phyloP scores from a whole-genome alignment of 2,113 vertebrate species.

The Taurulus bubalis region DNA sequence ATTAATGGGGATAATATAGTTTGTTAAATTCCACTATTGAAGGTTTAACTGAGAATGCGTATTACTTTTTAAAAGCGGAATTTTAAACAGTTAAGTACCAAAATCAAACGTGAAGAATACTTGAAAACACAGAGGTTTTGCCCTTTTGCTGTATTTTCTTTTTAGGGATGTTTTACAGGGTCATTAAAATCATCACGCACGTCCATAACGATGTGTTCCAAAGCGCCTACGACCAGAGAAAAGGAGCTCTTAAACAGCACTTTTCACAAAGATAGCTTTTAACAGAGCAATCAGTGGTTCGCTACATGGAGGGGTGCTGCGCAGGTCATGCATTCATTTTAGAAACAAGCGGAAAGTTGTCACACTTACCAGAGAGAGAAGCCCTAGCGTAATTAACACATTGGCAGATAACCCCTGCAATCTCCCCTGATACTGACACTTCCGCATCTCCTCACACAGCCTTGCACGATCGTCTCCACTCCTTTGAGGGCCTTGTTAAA shows the following conservation, averaged over 20 bases:
- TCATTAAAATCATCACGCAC: conserved; percentile 60
- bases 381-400: conserved; percentile 74
- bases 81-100: conserved; percentile 43
- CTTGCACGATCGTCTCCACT: conserved; percentile 66
- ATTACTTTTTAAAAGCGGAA: conserved; percentile 40
- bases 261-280: conserved; percentile 73
- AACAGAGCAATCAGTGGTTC: conserved; percentile 72
- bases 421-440: conserved; percentile 68
- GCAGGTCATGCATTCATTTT: conserved; percentile 75
- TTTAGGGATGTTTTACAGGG: conserved; percentile 55
- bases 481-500: conserved; percentile 81
- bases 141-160: conserved; percentile 44
- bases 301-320: conserved; percentile 42
- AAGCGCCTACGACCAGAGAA: conserved; percentile 40
- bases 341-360: conserved; percentile 69
- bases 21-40: conserved; percentile 11
- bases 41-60: conserved; percentile 29
- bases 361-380: conserved; percentile 64
- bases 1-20: conserved; percentile 23
- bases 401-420: conserved; percentile 78
- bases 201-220: conserved; percentile 60
- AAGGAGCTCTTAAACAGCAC: conserved; percentile 68
- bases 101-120: conserved; percentile 47
- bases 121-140: conserved; percentile 54
- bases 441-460: conserved; percentile 61